Conservation (phyloP, 1,140 invertebrate genomes). For the Gonioctena quinquepunctata region DNA sequence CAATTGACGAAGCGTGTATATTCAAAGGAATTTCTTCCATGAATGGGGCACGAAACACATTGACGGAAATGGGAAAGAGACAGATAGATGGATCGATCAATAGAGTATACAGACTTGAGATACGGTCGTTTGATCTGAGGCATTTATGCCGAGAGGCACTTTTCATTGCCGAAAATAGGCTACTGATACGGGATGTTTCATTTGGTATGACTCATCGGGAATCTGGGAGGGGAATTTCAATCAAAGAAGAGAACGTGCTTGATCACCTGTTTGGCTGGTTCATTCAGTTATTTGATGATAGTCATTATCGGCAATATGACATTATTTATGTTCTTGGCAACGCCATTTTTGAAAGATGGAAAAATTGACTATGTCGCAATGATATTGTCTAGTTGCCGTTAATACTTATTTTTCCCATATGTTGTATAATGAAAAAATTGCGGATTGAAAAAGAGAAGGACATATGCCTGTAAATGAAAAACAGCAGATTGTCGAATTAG, state of each 20-base stretch:
- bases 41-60: constrained; percentile 15
- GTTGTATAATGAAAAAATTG: too few relatives aligned
- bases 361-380: too few relatives aligned
- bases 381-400: too few relatives aligned
- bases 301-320: background rate
- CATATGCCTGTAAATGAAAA: too few relatives aligned
- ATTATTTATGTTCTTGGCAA: too few relatives aligned
- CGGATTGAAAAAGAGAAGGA: too few relatives aligned
- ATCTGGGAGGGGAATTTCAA: background rate
- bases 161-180: background rate
- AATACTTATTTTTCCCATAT: too few relatives aligned
- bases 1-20: constrained; percentile 16
- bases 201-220: background rate
- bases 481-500: too few relatives aligned
- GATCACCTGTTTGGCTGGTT: too few relatives aligned
- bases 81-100: constrained; percentile 39
- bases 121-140: constrained; percentile 30
- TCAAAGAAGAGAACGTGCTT: too few relatives aligned
- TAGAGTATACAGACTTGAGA: constrained; percentile 39
- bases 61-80: constrained; percentile 30
- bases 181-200: background rate
- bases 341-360: too few relatives aligned
- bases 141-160: background rate
- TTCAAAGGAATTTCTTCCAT: constrained; percentile 30
- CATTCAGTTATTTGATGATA: background rate